Conservation (phyloP, 2,888 invertebrate genomes). For the Drosophila fungiperda region DNA sequence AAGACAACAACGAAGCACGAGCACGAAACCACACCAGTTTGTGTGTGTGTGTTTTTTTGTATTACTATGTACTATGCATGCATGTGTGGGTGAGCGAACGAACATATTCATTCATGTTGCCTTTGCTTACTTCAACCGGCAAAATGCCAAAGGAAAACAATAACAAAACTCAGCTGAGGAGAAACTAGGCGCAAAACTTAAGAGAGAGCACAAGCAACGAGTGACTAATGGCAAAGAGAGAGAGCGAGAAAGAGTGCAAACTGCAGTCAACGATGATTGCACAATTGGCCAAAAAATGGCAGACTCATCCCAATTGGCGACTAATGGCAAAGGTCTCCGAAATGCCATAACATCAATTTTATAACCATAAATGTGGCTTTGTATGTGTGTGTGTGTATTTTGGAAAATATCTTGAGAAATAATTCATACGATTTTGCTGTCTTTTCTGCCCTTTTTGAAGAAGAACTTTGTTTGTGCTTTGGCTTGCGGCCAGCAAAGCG, state of each 20-base stretch:
- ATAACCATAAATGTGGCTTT: neutral
- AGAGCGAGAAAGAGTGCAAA: slow-evolving; percentile 17
- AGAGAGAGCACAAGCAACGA: slow-evolving; percentile 19
- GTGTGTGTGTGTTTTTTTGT: slow-evolving; percentile 13
- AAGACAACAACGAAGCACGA: slow-evolving; percentile 32
- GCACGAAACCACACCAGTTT: slow-evolving; percentile 46
- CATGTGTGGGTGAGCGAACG: slow-evolving; percentile 36
- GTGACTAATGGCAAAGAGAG: slow-evolving; percentile 11
- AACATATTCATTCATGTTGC: slow-evolving; percentile 65
- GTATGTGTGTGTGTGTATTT: slow-evolving; percentile 3
- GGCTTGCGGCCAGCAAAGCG: slow-evolving; percentile 68
- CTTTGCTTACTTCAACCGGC: slow-evolving; percentile 58
- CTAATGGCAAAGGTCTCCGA: slow-evolving; percentile 24
- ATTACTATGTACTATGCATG: slow-evolving; percentile 8
- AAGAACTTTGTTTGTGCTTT: slow-evolving; percentile 53
- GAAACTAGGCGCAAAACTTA: slow-evolving; percentile 58
- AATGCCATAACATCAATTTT: slow-evolving; percentile 29
- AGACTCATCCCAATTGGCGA: slow-evolving; percentile 40
- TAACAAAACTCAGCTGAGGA: slow-evolving; percentile 78
- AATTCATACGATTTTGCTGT: slow-evolving; percentile 44
- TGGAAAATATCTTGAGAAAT: slow-evolving; percentile 56
- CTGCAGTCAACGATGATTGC: slow-evolving; percentile 64
- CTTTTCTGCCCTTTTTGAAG: slow-evolving; percentile 40
- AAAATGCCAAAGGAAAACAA: slow-evolving; percentile 74
- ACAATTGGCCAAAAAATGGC: slow-evolving; percentile 51